Evolutionary conservation across 2,113 vertebrate species (phyloP).

Genomic region (Nothoprocta pentlandii): DNA sequence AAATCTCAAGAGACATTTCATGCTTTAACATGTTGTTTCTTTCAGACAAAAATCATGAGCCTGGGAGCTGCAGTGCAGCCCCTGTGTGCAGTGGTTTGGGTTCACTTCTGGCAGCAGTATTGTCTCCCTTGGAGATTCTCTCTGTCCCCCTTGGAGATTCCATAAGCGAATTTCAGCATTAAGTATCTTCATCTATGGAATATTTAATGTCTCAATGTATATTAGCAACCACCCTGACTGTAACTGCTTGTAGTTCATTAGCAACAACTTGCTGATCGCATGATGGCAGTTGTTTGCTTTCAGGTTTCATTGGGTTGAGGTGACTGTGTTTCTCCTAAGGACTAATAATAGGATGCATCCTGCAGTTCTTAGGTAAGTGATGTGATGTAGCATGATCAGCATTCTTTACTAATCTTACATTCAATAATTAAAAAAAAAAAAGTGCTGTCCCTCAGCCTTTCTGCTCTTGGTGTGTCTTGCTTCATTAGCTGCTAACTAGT

Average conservation of each 20-base stretch:
- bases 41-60: neutral
- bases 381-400: neutral
- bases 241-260: no score
- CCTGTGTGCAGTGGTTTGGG: neutral
- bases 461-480: neutral
- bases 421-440: neutral
- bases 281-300: neutral
- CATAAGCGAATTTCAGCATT: neutral
- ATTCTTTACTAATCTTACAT: neutral
- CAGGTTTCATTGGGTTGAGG: accelerated
- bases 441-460: neutral
- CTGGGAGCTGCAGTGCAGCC: neutral
- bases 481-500: neutral
- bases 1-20: neutral
- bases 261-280: no score
- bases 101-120: neutral
- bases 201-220: neutral
- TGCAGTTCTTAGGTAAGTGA: neutral
- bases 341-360: neutral
- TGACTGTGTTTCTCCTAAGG: neutral
- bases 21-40: neutral
- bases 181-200: accelerated
- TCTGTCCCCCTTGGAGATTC: neutral
- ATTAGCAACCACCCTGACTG: neutral
- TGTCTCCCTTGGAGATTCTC: neutral